phyloP scores from a whole-genome alignment of 2,797 vertebrate genomes.

The Pantherophis vulpinus region DNA sequence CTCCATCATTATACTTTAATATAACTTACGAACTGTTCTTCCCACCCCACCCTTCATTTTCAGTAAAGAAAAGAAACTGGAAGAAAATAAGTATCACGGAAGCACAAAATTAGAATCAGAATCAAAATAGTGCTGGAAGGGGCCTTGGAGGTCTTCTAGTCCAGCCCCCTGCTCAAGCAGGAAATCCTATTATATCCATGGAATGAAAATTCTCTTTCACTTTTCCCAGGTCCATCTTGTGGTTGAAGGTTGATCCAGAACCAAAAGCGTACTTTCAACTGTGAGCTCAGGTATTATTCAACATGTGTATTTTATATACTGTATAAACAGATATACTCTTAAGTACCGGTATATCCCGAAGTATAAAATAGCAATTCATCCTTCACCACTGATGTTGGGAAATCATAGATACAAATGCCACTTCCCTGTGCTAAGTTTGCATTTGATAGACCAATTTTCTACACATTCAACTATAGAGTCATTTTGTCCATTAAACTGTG shows the following conservation, averaged over 20 bases:
- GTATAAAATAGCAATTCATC: not conserved
- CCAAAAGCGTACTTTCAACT: not conserved
- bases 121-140: too few species aligned
- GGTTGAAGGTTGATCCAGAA: not conserved
- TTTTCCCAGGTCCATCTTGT: not conserved
- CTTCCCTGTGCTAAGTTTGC: not conserved
- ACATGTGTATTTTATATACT: not conserved
- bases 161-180: not conserved
- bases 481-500: not conserved
- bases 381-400: not conserved
- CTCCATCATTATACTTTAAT: not conserved
- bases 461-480: not conserved
- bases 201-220: not conserved
- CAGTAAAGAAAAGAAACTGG: not conserved
- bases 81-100: not conserved
- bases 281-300: not conserved
- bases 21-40: not conserved
- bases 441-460: not conserved
- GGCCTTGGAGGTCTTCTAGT: too few species aligned
- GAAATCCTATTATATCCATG: not conserved
- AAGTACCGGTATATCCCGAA: not conserved
- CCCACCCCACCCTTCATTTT: not conserved
- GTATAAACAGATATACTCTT: not conserved
- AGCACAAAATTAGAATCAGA: not conserved
- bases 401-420: not conserved